phyloP scores from a whole-genome alignment of 37 sponge, comb jelly and placozoan genomes.

The Cliona cf. orientalis region DNA sequence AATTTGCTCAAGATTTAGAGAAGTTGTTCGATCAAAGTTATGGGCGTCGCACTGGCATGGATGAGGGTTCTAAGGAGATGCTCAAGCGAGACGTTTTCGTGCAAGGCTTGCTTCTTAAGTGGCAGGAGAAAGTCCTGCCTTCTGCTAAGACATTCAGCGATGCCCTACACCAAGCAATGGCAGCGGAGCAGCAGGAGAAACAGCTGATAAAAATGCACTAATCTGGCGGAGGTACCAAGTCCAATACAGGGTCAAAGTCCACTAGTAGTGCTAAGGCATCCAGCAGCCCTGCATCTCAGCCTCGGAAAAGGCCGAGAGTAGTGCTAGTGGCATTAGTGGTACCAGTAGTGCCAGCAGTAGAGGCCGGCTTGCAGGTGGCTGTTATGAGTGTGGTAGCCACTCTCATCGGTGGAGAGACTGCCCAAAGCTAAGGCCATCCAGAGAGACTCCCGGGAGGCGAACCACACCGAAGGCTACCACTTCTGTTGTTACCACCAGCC shows the following conservation, averaged over 20 bases:
- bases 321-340: constrained; percentile 5
- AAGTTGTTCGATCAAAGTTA: constrained; percentile 39
- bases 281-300: not conserved
- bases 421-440: constrained; percentile 9
- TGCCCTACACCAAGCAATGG: constrained; percentile 32
- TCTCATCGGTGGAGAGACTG: not conserved
- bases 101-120: constrained; percentile 36
- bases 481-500: too few species aligned
- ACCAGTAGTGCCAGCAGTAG: not conserved
- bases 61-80: not conserved
- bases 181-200: constrained; percentile 40
- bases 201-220: constrained; percentile 23
- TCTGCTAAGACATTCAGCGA: constrained; percentile 30
- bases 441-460: constrained; percentile 15
- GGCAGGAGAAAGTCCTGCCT: constrained; percentile 42
- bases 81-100: constrained; percentile 38
- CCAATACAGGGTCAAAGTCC: too few species aligned
- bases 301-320: not conserved
- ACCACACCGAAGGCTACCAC: too few species aligned
- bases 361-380: not conserved
- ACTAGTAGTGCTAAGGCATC: not conserved
- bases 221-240: not conserved
- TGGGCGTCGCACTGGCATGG: constrained; percentile 27
- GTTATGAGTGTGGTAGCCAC: too few species aligned
- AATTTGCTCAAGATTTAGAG: constrained; percentile 24